Base-by-base conservation (phyloP, 2,888 invertebrate genomes). In the Cheilosia pagana region DNA sequence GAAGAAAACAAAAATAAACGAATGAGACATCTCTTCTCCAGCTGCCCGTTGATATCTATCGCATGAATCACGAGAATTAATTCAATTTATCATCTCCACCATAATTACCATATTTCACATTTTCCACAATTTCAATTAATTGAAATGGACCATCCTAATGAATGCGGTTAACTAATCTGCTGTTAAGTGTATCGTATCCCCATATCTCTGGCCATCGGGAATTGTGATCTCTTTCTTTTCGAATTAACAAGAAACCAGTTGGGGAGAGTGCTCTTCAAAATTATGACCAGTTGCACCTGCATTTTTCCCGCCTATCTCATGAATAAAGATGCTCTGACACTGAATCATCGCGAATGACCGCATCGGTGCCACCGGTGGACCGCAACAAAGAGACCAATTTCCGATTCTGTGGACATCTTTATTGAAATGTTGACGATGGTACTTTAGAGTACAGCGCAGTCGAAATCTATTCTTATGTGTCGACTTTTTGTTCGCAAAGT, bases 61-160 rank as follows among this genome's bases (percentile, higher is more conserved):
- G 41, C 41, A 41, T 14, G 10, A 35, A 55, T 59, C 21, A 57
- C 2, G 55, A 45, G 45, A 79, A 79, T 79, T 67, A 60, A 79
- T 72, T 79, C 25, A 67, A 72, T 79, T 72, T 67, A 79, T 67
- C 65, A 78, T 71, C 78, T 71, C 50, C 52, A 31, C 55, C 50
- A 31, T 53, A 62, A 72, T 79, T 79, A 79, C 19, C 79, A 79
- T 79, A 79, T 53, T 72, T 79, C 53, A 79, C 60, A 50, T 62
- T 72, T 78, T 63, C 43, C 55, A 53, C 67, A 55, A 19, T 1
- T 68, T 68, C 68, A 71, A 78, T 71, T 63, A 62, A 78, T 55
- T 53, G 59, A 55, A 65, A 59, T 21, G 50, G 31, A 43, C 59
- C 45, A 39, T 72, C 72, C 35, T 79, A 72, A 72, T 79, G 72